These are phyloP conservation scores for Triops longicaudatus DNA, from an alignment of 1,140 invertebrate genomes.

Conservation along the genomic window DNA sequence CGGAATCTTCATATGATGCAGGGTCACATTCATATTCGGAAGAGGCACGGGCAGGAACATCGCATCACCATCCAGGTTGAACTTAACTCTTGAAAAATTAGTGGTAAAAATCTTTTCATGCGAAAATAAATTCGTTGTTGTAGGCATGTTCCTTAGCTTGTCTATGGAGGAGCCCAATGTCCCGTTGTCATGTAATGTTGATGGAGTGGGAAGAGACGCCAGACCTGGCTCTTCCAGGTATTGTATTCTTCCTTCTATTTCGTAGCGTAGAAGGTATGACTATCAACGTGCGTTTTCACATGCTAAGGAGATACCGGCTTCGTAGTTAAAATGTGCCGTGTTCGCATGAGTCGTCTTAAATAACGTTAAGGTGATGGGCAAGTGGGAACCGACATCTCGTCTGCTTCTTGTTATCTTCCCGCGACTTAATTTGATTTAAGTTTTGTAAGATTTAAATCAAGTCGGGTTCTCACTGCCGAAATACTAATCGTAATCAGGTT, in stretches of 20 bases:
- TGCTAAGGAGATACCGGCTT: no score
- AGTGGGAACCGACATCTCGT: constrained; percentile 19
- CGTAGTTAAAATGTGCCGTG: no score
- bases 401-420: background rate
- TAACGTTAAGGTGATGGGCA: no score
- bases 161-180: constrained; percentile 28
- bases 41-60: constrained; percentile 25
- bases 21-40: constrained; percentile 27
- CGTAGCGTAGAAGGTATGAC: no score
- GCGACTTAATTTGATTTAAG: background rate
- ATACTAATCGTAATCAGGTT: background rate
- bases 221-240: constrained; percentile 17
- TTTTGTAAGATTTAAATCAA: background rate
- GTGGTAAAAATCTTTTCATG: background rate
- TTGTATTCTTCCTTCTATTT: background rate
- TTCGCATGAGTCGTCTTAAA: no score
- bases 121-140: background rate
- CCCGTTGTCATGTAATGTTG: constrained; percentile 24
- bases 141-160: constrained; percentile 28
- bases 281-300: no score
- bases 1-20: constrained; percentile 23
- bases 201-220: constrained; percentile 18
- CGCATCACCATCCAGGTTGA: constrained; percentile 27
- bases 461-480: background rate
- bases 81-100: background rate